phyloP scores from a whole-genome alignment of 2,888 invertebrate genomes.

The Empis stercorea region DNA sequence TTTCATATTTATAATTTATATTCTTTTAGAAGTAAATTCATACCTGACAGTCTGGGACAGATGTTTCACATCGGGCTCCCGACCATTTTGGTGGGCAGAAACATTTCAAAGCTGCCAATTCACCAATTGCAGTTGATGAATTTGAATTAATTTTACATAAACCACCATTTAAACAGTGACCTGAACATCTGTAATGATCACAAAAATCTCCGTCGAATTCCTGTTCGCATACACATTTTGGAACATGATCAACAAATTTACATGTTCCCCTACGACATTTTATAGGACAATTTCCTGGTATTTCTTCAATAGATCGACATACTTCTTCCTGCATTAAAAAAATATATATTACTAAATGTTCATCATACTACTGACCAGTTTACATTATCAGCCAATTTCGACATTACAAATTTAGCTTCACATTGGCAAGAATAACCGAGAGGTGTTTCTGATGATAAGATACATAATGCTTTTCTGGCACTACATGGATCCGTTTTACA shows the following conservation, averaged over 20 bases:
- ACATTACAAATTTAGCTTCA: slow-evolving; percentile 40
- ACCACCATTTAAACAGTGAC: slow-evolving; percentile 51
- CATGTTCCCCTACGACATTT: slow-evolving; percentile 51
- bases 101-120: slow-evolving; percentile 37
- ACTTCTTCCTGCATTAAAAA: slow-evolving; percentile 16
- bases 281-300: slow-evolving; percentile 38
- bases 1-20: too few species aligned
- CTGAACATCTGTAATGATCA: slow-evolving; percentile 55
- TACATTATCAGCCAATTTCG: too few species aligned
- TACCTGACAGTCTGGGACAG: slow-evolving; percentile 42
- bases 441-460: slow-evolving; percentile 37
- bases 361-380: neutral
- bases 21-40: too few species aligned
- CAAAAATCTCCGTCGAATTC: slow-evolving; percentile 53
- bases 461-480: slow-evolving; percentile 45
- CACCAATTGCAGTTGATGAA: slow-evolving; percentile 23
- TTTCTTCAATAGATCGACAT: slow-evolving; percentile 27
- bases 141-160: slow-evolving; percentile 38
- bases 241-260: slow-evolving; percentile 38
- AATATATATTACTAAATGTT: neutral
- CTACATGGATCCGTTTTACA: slow-evolving; percentile 48
- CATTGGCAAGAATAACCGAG: slow-evolving; percentile 41
- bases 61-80: slow-evolving; percentile 50
- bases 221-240: slow-evolving; percentile 51
- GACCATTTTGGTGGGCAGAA: slow-evolving; percentile 50